Evolutionary conservation across 1,140 invertebrate species (phyloP).

Genomic region (Acromyrmex heyeri): DNA sequence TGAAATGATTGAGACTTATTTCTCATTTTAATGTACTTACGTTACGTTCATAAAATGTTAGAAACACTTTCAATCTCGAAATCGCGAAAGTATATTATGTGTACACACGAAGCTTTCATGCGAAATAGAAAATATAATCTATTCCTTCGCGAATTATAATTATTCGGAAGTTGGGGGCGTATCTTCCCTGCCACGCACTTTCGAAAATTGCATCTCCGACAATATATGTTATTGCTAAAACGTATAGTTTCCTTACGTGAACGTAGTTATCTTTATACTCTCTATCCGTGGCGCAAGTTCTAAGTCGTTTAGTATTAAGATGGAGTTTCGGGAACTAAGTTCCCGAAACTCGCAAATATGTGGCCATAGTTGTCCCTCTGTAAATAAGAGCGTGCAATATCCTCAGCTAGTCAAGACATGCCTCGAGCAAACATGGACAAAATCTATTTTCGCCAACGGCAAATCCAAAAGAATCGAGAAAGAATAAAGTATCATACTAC

Average conservation of each 20-base stretch:
- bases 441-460: slow-evolving; percentile 22
- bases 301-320: slow-evolving; percentile 63
- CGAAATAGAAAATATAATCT: neutral
- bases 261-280: slow-evolving; percentile 57
- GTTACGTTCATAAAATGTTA: neutral
- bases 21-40: neutral
- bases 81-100: neutral
- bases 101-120: neutral
- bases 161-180: slow-evolving; percentile 5
- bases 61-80: neutral
- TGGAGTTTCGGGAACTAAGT: slow-evolving; percentile 46
- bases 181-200: slow-evolving; percentile 28
- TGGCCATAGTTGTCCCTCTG: slow-evolving; percentile 29
- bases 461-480: neutral
- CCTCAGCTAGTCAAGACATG: slow-evolving; percentile 28
- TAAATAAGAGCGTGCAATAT: slow-evolving; percentile 56
- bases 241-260: slow-evolving; percentile 50
- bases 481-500: neutral
- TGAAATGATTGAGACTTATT: neutral
- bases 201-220: slow-evolving; percentile 56
- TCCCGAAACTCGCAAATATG: slow-evolving; percentile 49
- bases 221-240: slow-evolving; percentile 47
- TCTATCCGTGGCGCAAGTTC: slow-evolving; percentile 46
- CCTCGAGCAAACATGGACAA: neutral
- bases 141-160: slow-evolving; percentile 40